Evolutionary conservation across 2,888 invertebrate genomes (phyloP), one percentile per base, ranked within the genome.

Genomic region (Frankliniella fusca): DNA sequence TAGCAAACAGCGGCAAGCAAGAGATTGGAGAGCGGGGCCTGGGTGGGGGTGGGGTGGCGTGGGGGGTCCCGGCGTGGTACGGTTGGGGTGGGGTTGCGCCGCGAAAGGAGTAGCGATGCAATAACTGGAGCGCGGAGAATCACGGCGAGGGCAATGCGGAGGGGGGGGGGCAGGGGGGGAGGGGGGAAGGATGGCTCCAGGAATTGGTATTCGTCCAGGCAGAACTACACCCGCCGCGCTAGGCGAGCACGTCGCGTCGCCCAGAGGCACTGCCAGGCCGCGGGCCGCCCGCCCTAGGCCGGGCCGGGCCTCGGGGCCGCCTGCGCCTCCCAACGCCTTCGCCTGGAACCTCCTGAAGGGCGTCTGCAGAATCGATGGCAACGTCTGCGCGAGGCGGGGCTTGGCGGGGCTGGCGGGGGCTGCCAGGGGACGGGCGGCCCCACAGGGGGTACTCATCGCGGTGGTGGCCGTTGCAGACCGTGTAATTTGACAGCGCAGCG

Each of bases 131-230:
- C 70, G 27, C 27, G 27, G 70, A 76, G 70, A 61, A 61, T 61
- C 61, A 61, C 61, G n/a, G 61, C 10, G 61, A 20, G 61, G 61
- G 61, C 0, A 7, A 20, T 8, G n/a, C 2, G 11, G 70, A 23
- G 70, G 5, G n/a, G 70, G n/a, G 27, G 70, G 3, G 9, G 70
- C 2, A 0, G 23, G 9, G 70, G 27, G 70, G 27, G 23, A 76
- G 70, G 11, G 0, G 54, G 18, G 38, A n/a, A n/a, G n/a, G n/a
- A n/a, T 54, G 61, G 61, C 61, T 18, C 20, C 15, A 61, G 61
- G 70, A 76, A 76, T 76, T 76, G 70, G 70, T 76, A 76, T 76
- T 76, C 70, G 70, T 27, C 70, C 70, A 76, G 70, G 27, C 70
- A 76, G 23, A 76, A 76, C 70, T 76, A 76, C 70, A 27, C 38